Base-by-base conservation (phyloP, 2,888 invertebrate genomes). In the Hipparchia sbordonii region DNA sequence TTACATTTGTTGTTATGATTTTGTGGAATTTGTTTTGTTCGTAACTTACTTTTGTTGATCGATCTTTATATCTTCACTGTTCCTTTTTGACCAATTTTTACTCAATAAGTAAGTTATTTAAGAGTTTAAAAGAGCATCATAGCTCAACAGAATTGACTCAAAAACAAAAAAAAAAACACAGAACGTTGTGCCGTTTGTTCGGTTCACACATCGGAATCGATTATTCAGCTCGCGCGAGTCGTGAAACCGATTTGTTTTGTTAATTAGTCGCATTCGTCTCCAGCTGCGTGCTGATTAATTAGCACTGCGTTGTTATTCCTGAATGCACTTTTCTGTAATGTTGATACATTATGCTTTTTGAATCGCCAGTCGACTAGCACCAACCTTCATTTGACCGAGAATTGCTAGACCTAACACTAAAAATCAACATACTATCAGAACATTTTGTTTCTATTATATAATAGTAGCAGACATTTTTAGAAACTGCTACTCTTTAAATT, bases 181-280 rank as follows among this genome's bases (percentile, higher is more conserved):
- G 8, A 48, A 48, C 6, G 8, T 57, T 23, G 57, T 2, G 23
- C 23, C 39, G 66, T 52, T 66, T 33, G 51, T 48, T 70, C 12
- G 54, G 69, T 70, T 56, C 65, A 54, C 69, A 72, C 56, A 62
- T 72, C 60, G 12, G 56, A 71, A 74, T 72, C 65, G 74, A 70
- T 72, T 72, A 61, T 72, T 45, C 72, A 45, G 54, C 39, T 70
- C 67, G 68, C 45, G 70, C 59, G 72, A 65, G 56, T 74, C 73
- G 72, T 77, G 74, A 72, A 74, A 76, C 60, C 76, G 63, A 77
- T 77, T 77, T 70, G 76, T 74, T 67, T 74, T 72, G 74, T 73
- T 73, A 77, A 77, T 76, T 73, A 70, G 66, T 70, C 46, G 39
- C 71, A 76, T 74, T 60, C 66, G 68, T 67, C 73, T 72, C 56